Base-by-base conservation (phyloP, 2,113 vertebrate species). In the Prionailurus viverrinus region DNA sequence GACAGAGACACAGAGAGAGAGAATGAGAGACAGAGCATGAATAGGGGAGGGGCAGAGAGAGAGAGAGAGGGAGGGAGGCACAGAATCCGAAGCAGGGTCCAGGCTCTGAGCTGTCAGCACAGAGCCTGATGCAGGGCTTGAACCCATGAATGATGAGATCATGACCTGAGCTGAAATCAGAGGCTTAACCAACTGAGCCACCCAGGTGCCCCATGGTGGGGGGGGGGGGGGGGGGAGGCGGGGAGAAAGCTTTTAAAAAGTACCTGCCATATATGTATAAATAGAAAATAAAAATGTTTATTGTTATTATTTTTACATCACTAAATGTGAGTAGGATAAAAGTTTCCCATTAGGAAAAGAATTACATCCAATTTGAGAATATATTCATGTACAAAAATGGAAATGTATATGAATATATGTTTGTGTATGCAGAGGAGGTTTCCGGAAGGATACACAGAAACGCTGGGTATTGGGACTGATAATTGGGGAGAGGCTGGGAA, bases 171-270 rank as follows among this genome's bases (percentile, higher is more conserved):
- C 58, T 61, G 58, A 61, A 61, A 21, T 61, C 21, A 23, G 58
- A 61, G 58, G 58, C 21, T 61, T 61, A 61, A 61, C 21, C 21
- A 23, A 61, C 58, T 61, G 58, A 61, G 21, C 21, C 21, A 61
- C 58, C 58, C 58, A 61, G 21, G 58, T 19, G 21, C 7, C 21
- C 58, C 21, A 61, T 45, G 7, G 41, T 1, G 1, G 7, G 45
- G 45, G 45, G 1, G 1, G 7, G 45, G 7, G 7, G 41, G 0
- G 41, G 45, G 8, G 36, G 36, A 36, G 36, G 36, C 2, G 36
- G 36, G 36, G 45, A 45, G 45, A 45, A 4, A 3, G 6, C 21
- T 91, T 81, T 82, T 0, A 0, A 48, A 66, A 83, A 91, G 3
- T 7, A 29, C 25, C 13, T 84, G 41, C 25, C 13, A 2, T 36